Conservation (phyloP, 2,797 vertebrate genomes). For the Acanthurus tractus region DNA sequence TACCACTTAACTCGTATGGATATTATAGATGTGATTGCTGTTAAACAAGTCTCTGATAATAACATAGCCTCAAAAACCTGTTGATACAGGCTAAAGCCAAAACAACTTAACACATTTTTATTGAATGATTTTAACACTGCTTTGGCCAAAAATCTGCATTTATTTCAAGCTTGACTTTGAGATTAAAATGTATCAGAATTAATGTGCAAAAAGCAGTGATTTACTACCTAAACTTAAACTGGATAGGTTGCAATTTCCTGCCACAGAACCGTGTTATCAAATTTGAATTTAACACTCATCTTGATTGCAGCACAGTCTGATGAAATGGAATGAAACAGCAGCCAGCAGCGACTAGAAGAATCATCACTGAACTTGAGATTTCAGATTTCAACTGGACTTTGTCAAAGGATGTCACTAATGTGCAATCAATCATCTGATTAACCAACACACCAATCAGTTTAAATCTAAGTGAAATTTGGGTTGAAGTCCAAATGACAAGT, state of each 20-base stretch:
- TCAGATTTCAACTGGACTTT: constrained; percentile 8
- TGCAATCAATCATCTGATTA: constrained; percentile 30
- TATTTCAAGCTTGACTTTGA: too few relatives aligned
- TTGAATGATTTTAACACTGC: too few relatives aligned
- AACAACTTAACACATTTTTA: neutral
- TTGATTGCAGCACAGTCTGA: neutral
- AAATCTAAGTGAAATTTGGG: neutral
- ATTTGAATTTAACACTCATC: constrained; percentile 11
- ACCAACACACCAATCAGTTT: constrained; percentile 6
- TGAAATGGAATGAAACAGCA: constrained; percentile 12
- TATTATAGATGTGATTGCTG: too few relatives aligned
- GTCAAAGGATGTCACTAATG: neutral
- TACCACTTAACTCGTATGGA: too few relatives aligned
- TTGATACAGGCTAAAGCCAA: too few relatives aligned
- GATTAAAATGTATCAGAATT: neutral
- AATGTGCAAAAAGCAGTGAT: neutral
- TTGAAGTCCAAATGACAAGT: constrained; percentile 5
- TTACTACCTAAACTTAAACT: neutral
- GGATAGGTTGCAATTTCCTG: neutral
- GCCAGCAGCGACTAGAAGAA: constrained; percentile 1
- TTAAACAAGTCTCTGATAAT: too few relatives aligned
- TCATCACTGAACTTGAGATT: constrained; percentile 21
- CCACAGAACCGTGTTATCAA: neutral
- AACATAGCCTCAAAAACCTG: neutral
- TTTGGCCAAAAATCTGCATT: too few relatives aligned